These are phyloP conservation scores for Sepioteuthis lessoniana DNA, from an alignment of 2,888 invertebrate genomes.

Conservation along the genomic window DNA sequence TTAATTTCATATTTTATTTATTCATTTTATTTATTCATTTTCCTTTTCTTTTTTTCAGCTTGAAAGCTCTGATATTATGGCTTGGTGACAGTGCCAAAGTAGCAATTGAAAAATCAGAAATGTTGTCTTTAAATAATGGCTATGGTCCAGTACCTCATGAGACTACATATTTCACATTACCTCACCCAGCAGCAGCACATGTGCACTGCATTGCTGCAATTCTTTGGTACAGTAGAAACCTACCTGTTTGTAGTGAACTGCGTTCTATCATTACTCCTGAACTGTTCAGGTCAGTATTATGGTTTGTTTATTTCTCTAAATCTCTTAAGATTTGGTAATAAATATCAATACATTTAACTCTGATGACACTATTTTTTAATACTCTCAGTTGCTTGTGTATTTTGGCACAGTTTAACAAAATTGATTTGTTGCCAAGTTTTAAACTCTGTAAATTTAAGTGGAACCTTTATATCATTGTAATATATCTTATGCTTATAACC, in stretches of 20 bases:
- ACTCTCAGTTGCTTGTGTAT: neutral
- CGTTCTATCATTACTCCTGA: conserved; percentile 83
- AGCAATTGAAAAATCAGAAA: conserved; percentile 62
- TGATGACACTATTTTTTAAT: neutral
- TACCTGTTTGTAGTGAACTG: conserved; percentile 77
- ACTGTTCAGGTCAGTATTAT: conserved; percentile 80
- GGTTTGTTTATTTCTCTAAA: neutral
- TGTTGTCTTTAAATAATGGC: conserved; percentile 55
- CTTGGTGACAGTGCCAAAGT: conserved; percentile 79
- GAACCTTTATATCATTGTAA: too few relatives aligned
- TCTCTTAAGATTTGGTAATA: neutral
- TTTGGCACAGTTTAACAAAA: neutral
- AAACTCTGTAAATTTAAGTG: too few relatives aligned
- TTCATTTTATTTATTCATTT: neutral
- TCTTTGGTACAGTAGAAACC: conserved; percentile 80
- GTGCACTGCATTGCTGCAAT: conserved; percentile 87
- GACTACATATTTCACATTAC: conserved; percentile 54
- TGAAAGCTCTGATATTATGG: conserved; percentile 82
- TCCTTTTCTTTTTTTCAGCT: conserved; percentile 54
- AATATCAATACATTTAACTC: neutral
- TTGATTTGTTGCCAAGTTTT: neutral
- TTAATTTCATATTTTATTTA: too few relatives aligned
- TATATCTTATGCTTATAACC: too few relatives aligned
- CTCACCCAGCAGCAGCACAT: conserved; percentile 71
- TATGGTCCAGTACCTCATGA: conserved; percentile 52